These are phyloP conservation scores for Nesogale talazaci DNA, from an alignment of 2,113 vertebrate genomes.

Conservation along the genomic window DNA sequence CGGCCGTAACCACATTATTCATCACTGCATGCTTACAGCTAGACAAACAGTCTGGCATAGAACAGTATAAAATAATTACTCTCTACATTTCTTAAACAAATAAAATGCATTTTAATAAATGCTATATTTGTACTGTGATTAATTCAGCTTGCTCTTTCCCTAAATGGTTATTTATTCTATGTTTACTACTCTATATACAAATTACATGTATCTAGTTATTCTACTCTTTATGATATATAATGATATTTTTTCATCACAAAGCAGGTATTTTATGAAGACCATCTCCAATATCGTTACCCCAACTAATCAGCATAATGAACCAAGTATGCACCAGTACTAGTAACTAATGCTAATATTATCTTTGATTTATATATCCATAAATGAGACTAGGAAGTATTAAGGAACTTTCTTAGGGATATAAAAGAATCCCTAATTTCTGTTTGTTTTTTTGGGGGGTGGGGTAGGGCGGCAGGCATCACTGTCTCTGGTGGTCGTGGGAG, in stretches of 20 bases:
- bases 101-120: not conserved
- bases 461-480: too few relatives aligned
- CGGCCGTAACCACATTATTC: not conserved
- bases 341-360: not conserved
- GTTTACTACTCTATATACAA: not conserved
- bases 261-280: not conserved
- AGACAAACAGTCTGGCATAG: not conserved
- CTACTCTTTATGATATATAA: not conserved
- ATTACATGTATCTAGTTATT: not conserved
- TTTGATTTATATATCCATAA: not conserved
- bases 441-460: too few relatives aligned
- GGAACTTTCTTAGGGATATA: not conserved
- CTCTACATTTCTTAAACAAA: not conserved
- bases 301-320: not conserved
- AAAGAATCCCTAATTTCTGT: not conserved
- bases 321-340: not conserved
- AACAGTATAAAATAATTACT: not conserved
- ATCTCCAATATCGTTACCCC: not conserved
- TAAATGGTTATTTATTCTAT: not conserved
- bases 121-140: not conserved
- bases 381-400: not conserved
- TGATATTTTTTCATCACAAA: not conserved
- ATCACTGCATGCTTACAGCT: not conserved
- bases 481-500: too few relatives aligned
- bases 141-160: not conserved